phyloP scores from a whole-genome alignment of 2,113 vertebrate species.

The Isichthys henryi region DNA sequence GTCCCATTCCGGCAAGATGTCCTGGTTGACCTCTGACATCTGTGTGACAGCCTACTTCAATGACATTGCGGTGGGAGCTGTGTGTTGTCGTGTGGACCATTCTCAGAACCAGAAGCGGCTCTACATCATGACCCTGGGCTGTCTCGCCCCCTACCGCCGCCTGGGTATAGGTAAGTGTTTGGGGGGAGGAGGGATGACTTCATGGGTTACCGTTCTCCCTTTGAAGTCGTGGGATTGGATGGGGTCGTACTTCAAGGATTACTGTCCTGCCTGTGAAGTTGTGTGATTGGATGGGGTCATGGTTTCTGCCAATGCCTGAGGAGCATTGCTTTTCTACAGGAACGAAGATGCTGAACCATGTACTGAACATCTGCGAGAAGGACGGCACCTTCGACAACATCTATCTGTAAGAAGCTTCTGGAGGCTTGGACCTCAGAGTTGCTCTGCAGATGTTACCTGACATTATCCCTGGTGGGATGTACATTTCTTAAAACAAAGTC shows the following conservation, averaged over 20 bases:
- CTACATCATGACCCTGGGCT: conserved; percentile 99
- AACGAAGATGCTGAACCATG: conserved; percentile 99
- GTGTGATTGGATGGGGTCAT: not conserved
- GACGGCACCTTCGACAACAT: conserved; percentile 99
- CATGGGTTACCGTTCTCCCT: not conserved
- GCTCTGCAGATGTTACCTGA: not conserved
- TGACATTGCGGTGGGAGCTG: conserved; percentile 96
- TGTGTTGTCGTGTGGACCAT: conserved; percentile 98
- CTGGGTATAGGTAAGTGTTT: conserved; percentile 87
- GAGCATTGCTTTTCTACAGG: conserved; percentile 55
- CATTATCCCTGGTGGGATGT: not conserved
- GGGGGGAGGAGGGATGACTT: not conserved
- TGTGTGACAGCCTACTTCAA: conserved; percentile 88
- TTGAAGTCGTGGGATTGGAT: not conserved
- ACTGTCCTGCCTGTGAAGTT: not conserved
- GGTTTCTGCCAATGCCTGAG: not conserved
- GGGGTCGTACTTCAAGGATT: not conserved
- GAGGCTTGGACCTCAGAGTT: not conserved
- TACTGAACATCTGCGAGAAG: conserved; percentile 99
- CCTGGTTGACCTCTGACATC: not conserved
- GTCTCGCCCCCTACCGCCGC: conserved; percentile 95
- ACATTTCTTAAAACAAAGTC: not conserved
- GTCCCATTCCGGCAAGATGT: not conserved
- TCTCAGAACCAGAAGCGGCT: conserved; percentile 98
- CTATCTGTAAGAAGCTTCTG: conserved; percentile 80